A percentile compares a stretch with the other conserved stretches of the same genome.
Conservation (phyloP, 2,888 invertebrate species). For the Eristalis pertinax region DNA sequence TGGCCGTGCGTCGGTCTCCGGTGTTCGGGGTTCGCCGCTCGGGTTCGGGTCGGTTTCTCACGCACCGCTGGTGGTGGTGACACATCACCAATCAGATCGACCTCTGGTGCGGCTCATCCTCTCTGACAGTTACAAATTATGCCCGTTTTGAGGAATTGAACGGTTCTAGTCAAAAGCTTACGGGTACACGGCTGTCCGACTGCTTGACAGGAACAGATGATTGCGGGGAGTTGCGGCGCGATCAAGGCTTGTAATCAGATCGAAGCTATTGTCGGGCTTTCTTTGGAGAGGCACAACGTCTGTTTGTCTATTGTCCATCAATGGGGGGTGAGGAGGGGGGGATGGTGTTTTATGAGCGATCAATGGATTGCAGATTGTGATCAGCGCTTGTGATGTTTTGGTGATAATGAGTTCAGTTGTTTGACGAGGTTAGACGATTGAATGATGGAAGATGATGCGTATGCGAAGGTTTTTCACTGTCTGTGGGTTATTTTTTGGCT, state of each 20-base stretch:
- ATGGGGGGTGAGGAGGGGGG: background rate
- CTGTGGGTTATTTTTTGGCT: too few relatives aligned
- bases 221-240: background rate
- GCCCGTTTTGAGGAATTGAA: constrained; percentile 4
- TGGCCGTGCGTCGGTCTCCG: constrained; percentile 16
- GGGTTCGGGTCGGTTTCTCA: constrained; percentile 42
- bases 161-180: background rate
- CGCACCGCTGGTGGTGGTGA: constrained; percentile 66
- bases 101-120: constrained; percentile 14
- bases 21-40: too few relatives aligned
- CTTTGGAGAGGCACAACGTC: background rate
- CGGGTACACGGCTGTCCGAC: background rate
- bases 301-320: background rate
- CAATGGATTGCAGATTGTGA: background rate
- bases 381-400: background rate
- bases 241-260: constrained; percentile 40
- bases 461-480: too few relatives aligned
- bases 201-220: constrained; percentile 24
- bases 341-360: background rate
- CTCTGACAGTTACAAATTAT: constrained; percentile 68
- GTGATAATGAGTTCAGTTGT: background rate
- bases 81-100: constrained; percentile 45
- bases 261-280: constrained; percentile 3
- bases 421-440: background rate
- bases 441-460: background rate